These are phyloP conservation scores for Rhingia rostrata DNA, from an alignment of 2,888 invertebrate genomes.

Conservation along the genomic window DNA sequence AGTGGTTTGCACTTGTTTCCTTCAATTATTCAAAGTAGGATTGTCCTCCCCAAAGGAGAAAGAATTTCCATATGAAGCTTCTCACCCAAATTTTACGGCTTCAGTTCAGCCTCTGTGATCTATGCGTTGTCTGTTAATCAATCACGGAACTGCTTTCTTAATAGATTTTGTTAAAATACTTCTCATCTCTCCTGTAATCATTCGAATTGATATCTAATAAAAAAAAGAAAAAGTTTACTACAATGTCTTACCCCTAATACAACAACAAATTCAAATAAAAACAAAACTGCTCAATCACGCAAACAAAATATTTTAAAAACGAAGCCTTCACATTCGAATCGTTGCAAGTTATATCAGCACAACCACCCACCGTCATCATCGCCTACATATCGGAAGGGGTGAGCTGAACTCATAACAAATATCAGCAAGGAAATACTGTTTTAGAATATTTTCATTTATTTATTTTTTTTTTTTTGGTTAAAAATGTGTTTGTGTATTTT, in stretches of 20 bases:
- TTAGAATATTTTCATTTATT: constrained; percentile 1
- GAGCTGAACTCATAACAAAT: constrained; percentile 58
- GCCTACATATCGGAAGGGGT: neutral
- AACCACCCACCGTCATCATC: constrained; percentile 32
- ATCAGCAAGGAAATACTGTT: constrained; percentile 36
- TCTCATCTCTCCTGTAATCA: constrained; percentile 24
- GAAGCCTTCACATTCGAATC: constrained; percentile 46
- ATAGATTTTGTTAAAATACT: neutral
- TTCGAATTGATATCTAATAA: constrained; percentile 19
- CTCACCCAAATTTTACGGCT: neutral
- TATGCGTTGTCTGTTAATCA: no score
- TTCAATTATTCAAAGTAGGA: no score
- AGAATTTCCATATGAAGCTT: neutral
- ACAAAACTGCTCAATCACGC: constrained; percentile 43
- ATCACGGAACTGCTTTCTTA: neutral
- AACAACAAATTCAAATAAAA: constrained; percentile 10
- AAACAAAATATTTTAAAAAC: constrained; percentile 19
- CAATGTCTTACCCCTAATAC: constrained; percentile 29
- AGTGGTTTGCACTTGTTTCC: no score
- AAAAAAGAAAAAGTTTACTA: constrained; percentile 28
- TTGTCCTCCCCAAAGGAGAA: neutral
- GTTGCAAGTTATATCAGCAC: constrained; percentile 65
- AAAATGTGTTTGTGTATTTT: constrained; percentile 23
- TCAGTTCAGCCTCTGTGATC: no score
- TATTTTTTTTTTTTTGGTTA: constrained; percentile 35